Evolutionary conservation across 2,113 vertebrate species (phyloP).

Genomic region (Hypanus sabinus): DNA sequence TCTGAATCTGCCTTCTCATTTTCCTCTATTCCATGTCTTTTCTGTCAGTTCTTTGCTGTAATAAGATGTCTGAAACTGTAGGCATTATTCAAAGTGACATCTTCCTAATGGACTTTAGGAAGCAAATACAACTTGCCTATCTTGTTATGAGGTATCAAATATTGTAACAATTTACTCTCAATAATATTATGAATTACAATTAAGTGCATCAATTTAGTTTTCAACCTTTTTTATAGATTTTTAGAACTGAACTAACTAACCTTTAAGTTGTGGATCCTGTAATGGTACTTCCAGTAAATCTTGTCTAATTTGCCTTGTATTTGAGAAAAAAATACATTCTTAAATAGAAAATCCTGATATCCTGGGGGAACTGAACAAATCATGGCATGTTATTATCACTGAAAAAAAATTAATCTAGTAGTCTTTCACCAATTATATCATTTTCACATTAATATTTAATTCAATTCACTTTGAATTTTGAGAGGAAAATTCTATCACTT

Average conservation of each 20-base stretch:
- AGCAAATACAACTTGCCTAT: not conserved
- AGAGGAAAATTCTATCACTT: not conserved
- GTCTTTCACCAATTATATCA: not conserved
- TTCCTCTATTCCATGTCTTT: not conserved
- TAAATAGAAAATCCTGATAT: not conserved
- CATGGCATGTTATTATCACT: not conserved
- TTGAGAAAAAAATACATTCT: not conserved
- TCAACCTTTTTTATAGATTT: slow-evolving; percentile 4
- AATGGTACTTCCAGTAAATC: not conserved
- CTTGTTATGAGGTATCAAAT: not conserved
- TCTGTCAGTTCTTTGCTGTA: not conserved
- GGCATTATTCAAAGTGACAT: not conserved
- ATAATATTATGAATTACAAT: not conserved
- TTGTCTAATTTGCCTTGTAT: not conserved
- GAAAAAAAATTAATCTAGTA: not conserved
- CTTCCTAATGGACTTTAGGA: not conserved
- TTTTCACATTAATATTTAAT: not conserved
- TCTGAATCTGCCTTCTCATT: not conserved
- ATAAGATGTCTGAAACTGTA: not conserved
- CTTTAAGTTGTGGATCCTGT: not conserved
- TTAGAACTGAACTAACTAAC: not conserved
- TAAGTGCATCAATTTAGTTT: not conserved
- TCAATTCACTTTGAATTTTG: not conserved
- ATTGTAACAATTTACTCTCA: not conserved
- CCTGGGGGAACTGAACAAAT: not conserved